Evolutionary conservation across 2,888 invertebrate genomes (phyloP).

Genomic region (Polydrusus pterygomalis): DNA sequence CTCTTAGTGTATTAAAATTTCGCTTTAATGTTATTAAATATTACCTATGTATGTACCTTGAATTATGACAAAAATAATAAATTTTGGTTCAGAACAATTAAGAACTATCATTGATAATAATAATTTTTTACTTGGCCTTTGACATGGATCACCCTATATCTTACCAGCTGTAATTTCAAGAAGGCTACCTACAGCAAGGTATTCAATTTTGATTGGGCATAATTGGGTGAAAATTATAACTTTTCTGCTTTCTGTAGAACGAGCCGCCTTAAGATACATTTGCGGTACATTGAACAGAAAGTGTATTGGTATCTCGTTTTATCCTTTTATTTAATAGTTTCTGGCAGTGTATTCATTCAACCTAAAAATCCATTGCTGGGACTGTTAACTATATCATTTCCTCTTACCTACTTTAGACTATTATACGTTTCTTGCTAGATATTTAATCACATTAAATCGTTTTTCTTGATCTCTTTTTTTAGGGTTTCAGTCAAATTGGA

Average conservation of each 20-base stretch:
- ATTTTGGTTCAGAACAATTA: too few relatives aligned
- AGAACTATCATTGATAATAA: too few relatives aligned
- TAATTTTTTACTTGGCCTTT: not conserved
- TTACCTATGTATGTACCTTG: too few relatives aligned
- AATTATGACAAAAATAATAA: too few relatives aligned
- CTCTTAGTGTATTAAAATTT: too few relatives aligned
- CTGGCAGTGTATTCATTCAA: slow-evolving; percentile 13
- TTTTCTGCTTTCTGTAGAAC: slow-evolving; percentile 28
- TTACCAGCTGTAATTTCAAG: slow-evolving; percentile 39
- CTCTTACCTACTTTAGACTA: not conserved
- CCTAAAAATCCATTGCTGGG: not conserved
- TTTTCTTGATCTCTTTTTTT: too few relatives aligned
- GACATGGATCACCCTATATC: slow-evolving; percentile 15
- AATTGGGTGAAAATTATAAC: slow-evolving; percentile 54
- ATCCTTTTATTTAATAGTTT: slow-evolving; percentile 14
- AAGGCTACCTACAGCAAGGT: slow-evolving; percentile 48
- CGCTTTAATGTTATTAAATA: too few relatives aligned
- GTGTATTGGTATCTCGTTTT: not conserved
- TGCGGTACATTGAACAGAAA: slow-evolving; percentile 26
- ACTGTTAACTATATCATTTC: not conserved
- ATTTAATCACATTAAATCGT: not conserved
- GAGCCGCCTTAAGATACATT: slow-evolving; percentile 30
- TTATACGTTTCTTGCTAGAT: not conserved
- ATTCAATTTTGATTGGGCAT: slow-evolving; percentile 49
- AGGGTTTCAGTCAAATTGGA: too few relatives aligned